phyloP scores from a whole-genome alignment of 2,888 invertebrate species.

The Conus canariensis region DNA sequence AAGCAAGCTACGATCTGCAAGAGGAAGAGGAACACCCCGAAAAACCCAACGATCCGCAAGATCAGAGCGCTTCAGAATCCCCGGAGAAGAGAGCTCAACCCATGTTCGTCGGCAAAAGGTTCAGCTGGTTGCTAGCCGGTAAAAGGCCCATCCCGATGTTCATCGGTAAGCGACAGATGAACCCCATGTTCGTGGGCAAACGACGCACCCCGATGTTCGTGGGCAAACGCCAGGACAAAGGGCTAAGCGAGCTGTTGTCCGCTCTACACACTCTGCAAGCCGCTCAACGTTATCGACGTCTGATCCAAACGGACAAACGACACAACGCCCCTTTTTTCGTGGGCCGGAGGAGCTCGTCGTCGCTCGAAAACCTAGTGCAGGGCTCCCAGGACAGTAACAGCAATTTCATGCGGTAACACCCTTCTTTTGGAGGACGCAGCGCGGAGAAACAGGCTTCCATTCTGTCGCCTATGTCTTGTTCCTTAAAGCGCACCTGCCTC shows the following conservation, averaged over 20 bases:
- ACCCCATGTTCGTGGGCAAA: slow-evolving; percentile 40
- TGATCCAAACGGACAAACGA: slow-evolving; percentile 53
- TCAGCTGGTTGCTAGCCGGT: slow-evolving; percentile 8
- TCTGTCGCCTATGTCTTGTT: no score
- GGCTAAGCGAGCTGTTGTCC: slow-evolving; percentile 52
- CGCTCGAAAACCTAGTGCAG: slow-evolving; percentile 4
- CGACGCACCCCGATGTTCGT: slow-evolving; percentile 32
- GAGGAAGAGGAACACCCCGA: background rate
- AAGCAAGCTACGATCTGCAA: background rate
- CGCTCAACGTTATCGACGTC: slow-evolving; percentile 39
- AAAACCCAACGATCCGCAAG: background rate
- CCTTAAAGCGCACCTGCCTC: background rate
- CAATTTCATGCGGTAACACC: slow-evolving; percentile 29
- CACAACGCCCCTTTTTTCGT: slow-evolving; percentile 59
- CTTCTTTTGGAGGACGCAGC: background rate
- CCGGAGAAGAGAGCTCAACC: slow-evolving; percentile 36
- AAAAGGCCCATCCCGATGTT: slow-evolving; percentile 32
- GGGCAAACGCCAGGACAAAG: slow-evolving; percentile 54
- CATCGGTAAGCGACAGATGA: slow-evolving; percentile 54
- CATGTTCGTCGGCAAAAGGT: slow-evolving; percentile 47
- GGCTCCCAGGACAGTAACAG: background rate
- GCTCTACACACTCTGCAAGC: slow-evolving; percentile 50
- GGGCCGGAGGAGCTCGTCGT: slow-evolving; percentile 50
- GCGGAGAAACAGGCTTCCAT: no score
- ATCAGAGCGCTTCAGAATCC: background rate